Conservation (phyloP, 2,797 vertebrate genomes). For the Ctenosaura bakeri region DNA sequence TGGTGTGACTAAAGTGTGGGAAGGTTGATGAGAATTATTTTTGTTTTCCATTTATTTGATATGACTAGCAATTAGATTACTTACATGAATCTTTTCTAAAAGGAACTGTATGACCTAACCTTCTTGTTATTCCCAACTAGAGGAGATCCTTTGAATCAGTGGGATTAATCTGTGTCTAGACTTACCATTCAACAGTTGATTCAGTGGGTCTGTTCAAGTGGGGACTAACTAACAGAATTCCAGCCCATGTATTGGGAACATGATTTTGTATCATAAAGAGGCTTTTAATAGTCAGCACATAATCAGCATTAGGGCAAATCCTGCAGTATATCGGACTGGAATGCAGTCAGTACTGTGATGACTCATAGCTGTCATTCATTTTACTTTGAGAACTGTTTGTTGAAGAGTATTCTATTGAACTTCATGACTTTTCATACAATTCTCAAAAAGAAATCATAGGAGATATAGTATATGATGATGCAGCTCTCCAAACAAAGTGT, state of each 20-base stretch:
- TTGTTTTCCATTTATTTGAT: neutral
- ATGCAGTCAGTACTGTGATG: neutral
- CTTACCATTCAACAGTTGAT: no score
- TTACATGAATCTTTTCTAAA: no score
- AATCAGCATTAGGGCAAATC: neutral
- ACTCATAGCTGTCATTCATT: neutral
- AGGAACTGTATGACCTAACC: no score
- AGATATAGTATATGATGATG: neutral
- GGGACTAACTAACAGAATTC: no score
- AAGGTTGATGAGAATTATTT: neutral
- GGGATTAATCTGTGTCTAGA: no score
- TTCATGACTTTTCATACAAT: neutral
- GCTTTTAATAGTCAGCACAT: neutral
- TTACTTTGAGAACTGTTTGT: neutral
- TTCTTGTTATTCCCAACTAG: no score
- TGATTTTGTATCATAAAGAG: no score
- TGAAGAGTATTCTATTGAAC: neutral
- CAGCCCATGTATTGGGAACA: no score
- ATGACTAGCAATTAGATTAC: no score
- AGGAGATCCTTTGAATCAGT: no score
- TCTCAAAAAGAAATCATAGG: neutral
- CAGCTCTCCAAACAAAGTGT: neutral
- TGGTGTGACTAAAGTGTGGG: neutral
- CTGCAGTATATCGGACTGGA: neutral
- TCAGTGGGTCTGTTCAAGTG: no score